Evolutionary conservation across 2,888 invertebrate species (phyloP), one percentile per base, ranked within the genome.

Genomic region (Dusona sp.): DNA sequence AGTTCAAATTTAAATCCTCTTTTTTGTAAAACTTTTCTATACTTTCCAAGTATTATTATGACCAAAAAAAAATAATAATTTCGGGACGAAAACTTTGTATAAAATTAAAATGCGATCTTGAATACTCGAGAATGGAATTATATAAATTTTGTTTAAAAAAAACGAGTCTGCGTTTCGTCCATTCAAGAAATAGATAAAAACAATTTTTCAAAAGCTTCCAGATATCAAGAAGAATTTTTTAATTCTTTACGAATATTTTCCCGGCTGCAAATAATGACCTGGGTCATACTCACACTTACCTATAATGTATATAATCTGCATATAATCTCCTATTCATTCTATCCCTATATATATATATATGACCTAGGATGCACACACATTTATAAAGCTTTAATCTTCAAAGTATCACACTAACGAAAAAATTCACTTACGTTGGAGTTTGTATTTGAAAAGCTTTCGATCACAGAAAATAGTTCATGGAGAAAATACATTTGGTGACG

Each of bases 331-430:
- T n/a, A n/a, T n/a, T n/a, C n/a, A n/a, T n/a, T n/a, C n/a, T n/a
- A n/a, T n/a, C n/a, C n/a, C n/a, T n/a, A n/a, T n/a, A n/a, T n/a
- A n/a, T n/a, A n/a, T n/a, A n/a, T n/a, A n/a, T n/a, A n/a, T n/a
- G n/a, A n/a, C 54, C 42, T 19, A 6, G 36, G n/a, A 68, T 38
- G 11, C 25, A 68, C 22, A 8, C 22, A 36, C 45, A 8, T 25
- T 25, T 9, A 3, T 29, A 19, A 11, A 36, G 36, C 13, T 68
- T 68, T n/a, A 75, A 68, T 57, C 75, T 45, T 54, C 19, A 36
- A 68, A 82, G 42, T 61, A 68, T 82, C 36, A 22, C 1, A 13
- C 54, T 38, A 38, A 36, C n/a, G 36, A 42, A 79, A 65, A 57
- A 42, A 61, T 68, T 7, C 8, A 45, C 42, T 25, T n/a, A n/a